Evolutionary conservation across 1,140 invertebrate species (phyloP).

Genomic region (Bilobella aurantiaca): DNA sequence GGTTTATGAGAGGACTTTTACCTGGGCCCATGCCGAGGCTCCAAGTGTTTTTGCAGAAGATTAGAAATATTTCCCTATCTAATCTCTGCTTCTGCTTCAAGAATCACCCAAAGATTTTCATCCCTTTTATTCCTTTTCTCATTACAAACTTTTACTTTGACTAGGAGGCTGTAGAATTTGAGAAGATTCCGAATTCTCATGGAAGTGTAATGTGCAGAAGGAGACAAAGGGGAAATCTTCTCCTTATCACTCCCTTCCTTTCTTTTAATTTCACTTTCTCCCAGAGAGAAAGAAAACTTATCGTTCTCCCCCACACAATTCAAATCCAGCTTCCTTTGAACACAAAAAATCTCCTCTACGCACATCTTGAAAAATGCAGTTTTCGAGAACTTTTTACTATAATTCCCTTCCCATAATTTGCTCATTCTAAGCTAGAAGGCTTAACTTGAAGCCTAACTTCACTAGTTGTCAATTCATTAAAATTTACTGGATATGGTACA

Average conservation of each 20-base stretch:
- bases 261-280: no score
- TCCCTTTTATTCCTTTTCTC: not conserved
- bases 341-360: no score
- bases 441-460: no score
- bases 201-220: not conserved
- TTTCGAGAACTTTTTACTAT: no score
- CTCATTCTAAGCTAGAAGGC: no score
- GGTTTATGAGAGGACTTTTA: not conserved
- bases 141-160: not conserved
- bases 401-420: no score
- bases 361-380: no score
- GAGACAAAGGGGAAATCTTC: not conserved
- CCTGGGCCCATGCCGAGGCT: not conserved
- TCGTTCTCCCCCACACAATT: not conserved
- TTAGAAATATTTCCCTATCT: constrained; percentile 7
- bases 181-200: not conserved
- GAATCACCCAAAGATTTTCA: not conserved
- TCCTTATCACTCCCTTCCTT: no score
- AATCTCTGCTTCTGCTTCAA: not conserved
- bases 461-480: no score
- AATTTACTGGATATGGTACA: no score
- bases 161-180: not conserved
- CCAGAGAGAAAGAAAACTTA: not conserved
- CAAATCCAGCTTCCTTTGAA: no score
- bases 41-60: not conserved